Evolutionary conservation across 1,140 invertebrate species (phyloP).

Genomic region (Brachionus sp.): DNA sequence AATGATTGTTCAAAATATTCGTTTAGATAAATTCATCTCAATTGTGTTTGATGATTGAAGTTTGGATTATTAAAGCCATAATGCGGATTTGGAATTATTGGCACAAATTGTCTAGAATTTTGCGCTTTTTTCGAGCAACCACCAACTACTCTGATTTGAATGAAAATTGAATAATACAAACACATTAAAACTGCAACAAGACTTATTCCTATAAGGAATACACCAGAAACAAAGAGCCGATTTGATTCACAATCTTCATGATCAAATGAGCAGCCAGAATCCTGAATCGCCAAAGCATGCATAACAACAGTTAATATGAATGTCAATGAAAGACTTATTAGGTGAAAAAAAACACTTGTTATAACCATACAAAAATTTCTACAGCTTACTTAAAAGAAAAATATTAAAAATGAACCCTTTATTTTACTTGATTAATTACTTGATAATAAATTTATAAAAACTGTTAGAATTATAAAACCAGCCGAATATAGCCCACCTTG

Average conservation of each 20-base stretch:
- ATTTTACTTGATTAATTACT: not conserved
- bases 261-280: not conserved
- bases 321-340: not conserved
- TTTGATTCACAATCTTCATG: not conserved
- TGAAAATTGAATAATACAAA: not conserved
- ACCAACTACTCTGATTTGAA: not conserved
- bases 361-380: constrained; percentile 12
- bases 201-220: not conserved
- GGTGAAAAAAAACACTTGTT: not conserved
- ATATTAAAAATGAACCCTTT: not conserved
- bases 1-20: not conserved
- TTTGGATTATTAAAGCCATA: not conserved
- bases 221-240: not conserved
- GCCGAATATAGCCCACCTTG: constrained; percentile 5
- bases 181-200: not conserved
- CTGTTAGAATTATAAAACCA: constrained; percentile 5
- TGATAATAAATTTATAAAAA: not conserved
- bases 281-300: not conserved
- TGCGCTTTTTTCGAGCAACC: not conserved
- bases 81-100: not conserved
- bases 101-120: not conserved
- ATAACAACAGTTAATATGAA: constrained; percentile 8
- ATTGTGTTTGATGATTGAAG: not conserved
- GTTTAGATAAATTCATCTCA: not conserved
- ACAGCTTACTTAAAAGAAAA: constrained; percentile 9